A percentile compares a stretch with the other conserved stretches of the same genome.
Evolutionary conservation across 1,140 invertebrate species (phyloP).

Genomic region (Phocides pigmalion): DNA sequence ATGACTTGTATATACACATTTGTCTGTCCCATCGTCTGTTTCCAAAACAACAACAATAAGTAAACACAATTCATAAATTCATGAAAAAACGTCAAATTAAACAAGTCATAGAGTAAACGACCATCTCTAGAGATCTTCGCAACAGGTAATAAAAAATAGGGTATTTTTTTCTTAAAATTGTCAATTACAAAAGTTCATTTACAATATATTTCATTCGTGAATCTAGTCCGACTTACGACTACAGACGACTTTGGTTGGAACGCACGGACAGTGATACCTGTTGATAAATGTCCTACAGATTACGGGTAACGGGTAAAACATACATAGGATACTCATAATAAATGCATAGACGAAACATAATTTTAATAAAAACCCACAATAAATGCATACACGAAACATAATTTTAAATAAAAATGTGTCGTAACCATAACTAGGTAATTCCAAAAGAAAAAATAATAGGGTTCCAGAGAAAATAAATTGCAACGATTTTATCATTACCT

Average conservation of each 20-base stretch:
- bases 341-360: too few species aligned
- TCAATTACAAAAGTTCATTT: slow-evolving; percentile 35
- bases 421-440: too few species aligned
- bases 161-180: slow-evolving; percentile 36
- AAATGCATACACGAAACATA: too few species aligned
- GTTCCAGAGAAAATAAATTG: too few species aligned
- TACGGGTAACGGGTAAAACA: not conserved
- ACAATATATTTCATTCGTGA: slow-evolving; percentile 59
- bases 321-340: not conserved
- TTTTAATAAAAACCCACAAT: too few species aligned
- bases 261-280: slow-evolving; percentile 21
- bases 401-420: too few species aligned
- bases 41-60: slow-evolving; percentile 50
- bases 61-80: slow-evolving; percentile 76
- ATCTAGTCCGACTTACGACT: slow-evolving; percentile 41
- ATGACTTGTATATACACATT: not conserved
- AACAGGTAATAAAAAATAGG: slow-evolving; percentile 42
- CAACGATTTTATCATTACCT: too few species aligned
- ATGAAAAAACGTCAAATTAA: slow-evolving; percentile 67
- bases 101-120: slow-evolving; percentile 63
- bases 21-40: slow-evolving; percentile 48
- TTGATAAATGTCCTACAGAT: not conserved
- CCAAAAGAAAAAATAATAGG: too few species aligned
- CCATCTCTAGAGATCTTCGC: slow-evolving; percentile 37
- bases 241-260: slow-evolving; percentile 36